A percentile compares a stretch with the other conserved stretches of the same genome.
phyloP scores from a whole-genome alignment of 2,888 invertebrate genomes.

The Boloria selene region DNA sequence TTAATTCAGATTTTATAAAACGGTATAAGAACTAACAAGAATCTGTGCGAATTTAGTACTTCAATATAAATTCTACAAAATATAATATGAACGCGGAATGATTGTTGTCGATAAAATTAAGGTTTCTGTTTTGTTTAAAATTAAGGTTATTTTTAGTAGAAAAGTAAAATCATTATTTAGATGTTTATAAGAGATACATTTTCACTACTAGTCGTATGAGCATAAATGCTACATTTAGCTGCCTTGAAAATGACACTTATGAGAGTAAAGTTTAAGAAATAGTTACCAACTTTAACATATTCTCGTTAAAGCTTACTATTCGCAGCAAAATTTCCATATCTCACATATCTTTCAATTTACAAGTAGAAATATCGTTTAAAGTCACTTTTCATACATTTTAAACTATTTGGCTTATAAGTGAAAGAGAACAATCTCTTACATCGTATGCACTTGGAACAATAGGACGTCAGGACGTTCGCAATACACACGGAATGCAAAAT shows the following conservation, averaged over 20 bases:
- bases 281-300: background rate
- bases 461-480: slow-evolving; percentile 39
- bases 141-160: no score
- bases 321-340: background rate
- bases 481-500: slow-evolving; percentile 46
- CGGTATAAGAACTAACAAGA: no score
- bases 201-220: no score
- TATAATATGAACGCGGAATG: no score
- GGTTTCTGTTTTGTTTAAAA: no score
- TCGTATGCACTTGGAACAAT: slow-evolving; percentile 33
- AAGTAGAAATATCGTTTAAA: slow-evolving; percentile 10
- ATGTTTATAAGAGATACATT: no score
- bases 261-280: background rate
- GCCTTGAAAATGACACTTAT: background rate
- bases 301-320: background rate
- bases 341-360: background rate
- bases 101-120: no score
- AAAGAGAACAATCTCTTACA: slow-evolving; percentile 30
- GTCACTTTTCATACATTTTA: slow-evolving; percentile 10
- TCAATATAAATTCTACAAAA: no score
- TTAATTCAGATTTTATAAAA: no score
- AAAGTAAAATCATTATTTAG: no score
- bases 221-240: background rate
- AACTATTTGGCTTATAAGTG: slow-evolving; percentile 23
- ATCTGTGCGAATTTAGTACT: no score